Evolutionary conservation across 2,797 vertebrate genomes (phyloP).

Genomic region (Botia almorhae): DNA sequence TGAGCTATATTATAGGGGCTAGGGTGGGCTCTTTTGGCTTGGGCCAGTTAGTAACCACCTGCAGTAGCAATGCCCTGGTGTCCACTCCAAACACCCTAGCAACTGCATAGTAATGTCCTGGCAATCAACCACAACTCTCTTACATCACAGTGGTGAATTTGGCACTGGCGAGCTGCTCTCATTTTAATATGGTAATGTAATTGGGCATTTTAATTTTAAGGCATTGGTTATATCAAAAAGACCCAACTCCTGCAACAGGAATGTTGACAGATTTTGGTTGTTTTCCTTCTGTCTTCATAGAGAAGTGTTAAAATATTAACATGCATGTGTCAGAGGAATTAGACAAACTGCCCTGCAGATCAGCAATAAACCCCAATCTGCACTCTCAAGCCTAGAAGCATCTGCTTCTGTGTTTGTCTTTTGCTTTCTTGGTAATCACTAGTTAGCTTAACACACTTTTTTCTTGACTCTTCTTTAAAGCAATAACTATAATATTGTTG

Average conservation of each 20-base stretch:
- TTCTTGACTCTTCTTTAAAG: constrained; percentile 7
- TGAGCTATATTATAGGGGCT: neutral
- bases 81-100: neutral
- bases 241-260: neutral
- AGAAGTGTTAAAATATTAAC: constrained; percentile 73
- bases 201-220: neutral
- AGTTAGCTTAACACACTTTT: neutral
- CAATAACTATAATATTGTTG: neutral
- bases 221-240: neutral
- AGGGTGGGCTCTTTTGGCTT: neutral
- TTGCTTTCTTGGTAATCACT: constrained; percentile 13
- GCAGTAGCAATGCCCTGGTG: neutral
- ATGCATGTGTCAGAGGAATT: constrained; percentile 53
- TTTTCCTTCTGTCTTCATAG: constrained; percentile 58
- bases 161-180: neutral
- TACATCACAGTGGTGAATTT: neutral
- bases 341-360: constrained; percentile 60
- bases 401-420: constrained; percentile 38
- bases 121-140: neutral
- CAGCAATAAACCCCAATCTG: constrained; percentile 40
- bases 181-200: neutral
- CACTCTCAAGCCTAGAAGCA: constrained; percentile 43
- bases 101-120: neutral
- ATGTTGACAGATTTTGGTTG: neutral
- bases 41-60: neutral